phyloP scores from a whole-genome alignment of 2,113 vertebrate species.

The Kryptolebias marmoratus region DNA sequence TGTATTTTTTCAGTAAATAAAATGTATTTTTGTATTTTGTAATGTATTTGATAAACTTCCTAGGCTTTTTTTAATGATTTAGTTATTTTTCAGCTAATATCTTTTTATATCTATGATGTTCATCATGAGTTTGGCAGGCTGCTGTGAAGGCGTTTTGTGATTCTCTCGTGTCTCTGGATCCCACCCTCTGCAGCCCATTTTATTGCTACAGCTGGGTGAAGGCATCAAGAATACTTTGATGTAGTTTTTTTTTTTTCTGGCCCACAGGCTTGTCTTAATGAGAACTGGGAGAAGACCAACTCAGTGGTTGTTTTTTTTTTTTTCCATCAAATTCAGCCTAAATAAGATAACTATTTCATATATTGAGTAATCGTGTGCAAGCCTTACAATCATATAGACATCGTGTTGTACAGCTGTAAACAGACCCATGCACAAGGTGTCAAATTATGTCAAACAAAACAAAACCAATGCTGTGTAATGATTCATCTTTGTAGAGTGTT shows the following conservation, averaged over 20 bases:
- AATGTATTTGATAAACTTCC: background rate
- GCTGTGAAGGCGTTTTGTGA: slow-evolving; percentile 64
- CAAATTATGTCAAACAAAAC: no score
- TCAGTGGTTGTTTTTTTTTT: slow-evolving; percentile 58
- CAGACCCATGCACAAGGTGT: background rate
- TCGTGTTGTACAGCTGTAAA: slow-evolving; percentile 5
- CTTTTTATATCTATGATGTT: slow-evolving; percentile 61
- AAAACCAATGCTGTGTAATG: no score
- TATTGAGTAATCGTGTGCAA: slow-evolving; percentile 29
- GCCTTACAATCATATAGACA: slow-evolving; percentile 2
- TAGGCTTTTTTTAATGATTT: slow-evolving; percentile 48
- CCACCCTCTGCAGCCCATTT: slow-evolving; percentile 54
- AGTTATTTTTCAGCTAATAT: slow-evolving; percentile 49
- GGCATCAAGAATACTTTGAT: slow-evolving; percentile 68
- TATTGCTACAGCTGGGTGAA: slow-evolving; percentile 63
- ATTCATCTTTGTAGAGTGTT: background rate
- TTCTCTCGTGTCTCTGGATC: slow-evolving; percentile 63
- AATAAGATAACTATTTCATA: slow-evolving; percentile 45
- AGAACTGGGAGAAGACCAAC: slow-evolving; percentile 64
- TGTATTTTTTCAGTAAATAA: slow-evolving; percentile 22
- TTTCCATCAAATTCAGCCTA: slow-evolving; percentile 41
- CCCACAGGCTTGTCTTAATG: slow-evolving; percentile 71
- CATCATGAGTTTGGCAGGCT: slow-evolving; percentile 42
- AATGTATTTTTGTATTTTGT: background rate
- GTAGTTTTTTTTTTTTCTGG: slow-evolving; percentile 68